Evolutionary conservation across 2,888 invertebrate genomes (phyloP), one percentile per base, ranked within the genome.

Genomic region (Drosophila nigritarsus): DNA sequence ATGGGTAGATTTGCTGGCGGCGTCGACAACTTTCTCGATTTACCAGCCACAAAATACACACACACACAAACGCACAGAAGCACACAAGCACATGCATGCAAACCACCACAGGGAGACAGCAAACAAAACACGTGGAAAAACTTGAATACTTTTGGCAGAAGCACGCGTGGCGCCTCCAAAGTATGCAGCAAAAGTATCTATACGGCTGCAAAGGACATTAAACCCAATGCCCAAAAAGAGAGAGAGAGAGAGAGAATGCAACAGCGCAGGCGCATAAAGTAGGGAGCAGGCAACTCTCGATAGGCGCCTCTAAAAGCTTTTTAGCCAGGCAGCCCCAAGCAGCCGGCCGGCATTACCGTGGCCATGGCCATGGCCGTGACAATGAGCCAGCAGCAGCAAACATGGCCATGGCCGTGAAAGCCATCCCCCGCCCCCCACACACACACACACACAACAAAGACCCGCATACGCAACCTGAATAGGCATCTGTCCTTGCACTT

Each of bases 131-230:
- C 65, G 60, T 63, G 63, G 66, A 73, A 74, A 81, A 83, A 77
- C 65, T 71, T 67, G 65, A 65, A 75, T 59, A 54, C 32, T 34
- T 71, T 38, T 56, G 45, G 51, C 49, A 55, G 65, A 29, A 53
- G 68, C 69, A 62, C 56, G 62, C 67, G 29, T 69, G 67, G 70
- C 55, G 45, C 59, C 55, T 69, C 34, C 53, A 56, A 72, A 56
- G 54, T 64, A 69, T 76, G 84, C 83, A 80, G 88, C 73, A 68
- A 76, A 73, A 65, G 86, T 85, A 89, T 85, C 88, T 85, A 89
- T 63, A 73, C 73, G 70, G 76, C 85, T 86, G 77, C 85, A 91
- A 86, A 91, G 91, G 92, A 86, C 92, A 91, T 92, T 91, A 88
- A 91, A 92, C 91, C 89, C 86, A 71, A 72, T 68, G 63, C 55